Conservation (phyloP, 2,113 vertebrate genomes). For the Cottus gobio region DNA sequence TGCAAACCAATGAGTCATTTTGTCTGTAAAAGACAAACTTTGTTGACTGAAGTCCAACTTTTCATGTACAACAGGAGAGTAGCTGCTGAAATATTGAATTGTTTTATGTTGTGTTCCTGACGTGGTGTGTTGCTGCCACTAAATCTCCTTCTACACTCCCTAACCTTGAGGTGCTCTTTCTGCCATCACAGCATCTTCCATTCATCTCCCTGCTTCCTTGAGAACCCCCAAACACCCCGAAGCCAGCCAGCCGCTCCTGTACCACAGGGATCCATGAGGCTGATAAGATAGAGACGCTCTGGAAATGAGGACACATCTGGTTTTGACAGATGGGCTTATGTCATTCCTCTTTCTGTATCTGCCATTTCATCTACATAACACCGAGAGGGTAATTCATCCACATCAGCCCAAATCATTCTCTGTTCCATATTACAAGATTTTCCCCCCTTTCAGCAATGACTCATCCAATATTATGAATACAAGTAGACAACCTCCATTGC, state of each 20-base stretch:
- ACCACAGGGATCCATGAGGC: slow-evolving; percentile 23
- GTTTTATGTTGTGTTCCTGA: not conserved
- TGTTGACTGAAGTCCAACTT: slow-evolving; percentile 10
- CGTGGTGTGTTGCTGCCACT: not conserved
- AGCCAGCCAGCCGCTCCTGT: slow-evolving; percentile 43
- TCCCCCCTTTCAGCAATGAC: slow-evolving; percentile 33
- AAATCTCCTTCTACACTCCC: not conserved
- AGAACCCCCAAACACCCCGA: slow-evolving; percentile 24
- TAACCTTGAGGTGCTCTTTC: slow-evolving; percentile 44
- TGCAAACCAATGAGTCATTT: slow-evolving; percentile 1
- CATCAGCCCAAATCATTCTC: slow-evolving; percentile 46
- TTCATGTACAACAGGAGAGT: not conserved
- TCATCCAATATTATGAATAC: slow-evolving; percentile 44
- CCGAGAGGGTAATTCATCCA: slow-evolving; percentile 53
- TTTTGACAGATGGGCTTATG: slow-evolving; percentile 47
- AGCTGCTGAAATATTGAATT: not conserved
- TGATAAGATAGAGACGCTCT: slow-evolving; percentile 43
- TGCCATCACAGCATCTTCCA: slow-evolving; percentile 22
- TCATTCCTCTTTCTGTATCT: slow-evolving; percentile 40
- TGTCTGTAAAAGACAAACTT: slow-evolving; percentile 8
- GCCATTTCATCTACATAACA: slow-evolving; percentile 52
- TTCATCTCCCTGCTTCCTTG: slow-evolving; percentile 43
- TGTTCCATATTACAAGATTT: slow-evolving; percentile 35
- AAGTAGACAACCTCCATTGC: slow-evolving; percentile 39
- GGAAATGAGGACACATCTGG: slow-evolving; percentile 58